Conservation (phyloP, 2,113 vertebrate species). For the Neotragus pygmaeus region DNA sequence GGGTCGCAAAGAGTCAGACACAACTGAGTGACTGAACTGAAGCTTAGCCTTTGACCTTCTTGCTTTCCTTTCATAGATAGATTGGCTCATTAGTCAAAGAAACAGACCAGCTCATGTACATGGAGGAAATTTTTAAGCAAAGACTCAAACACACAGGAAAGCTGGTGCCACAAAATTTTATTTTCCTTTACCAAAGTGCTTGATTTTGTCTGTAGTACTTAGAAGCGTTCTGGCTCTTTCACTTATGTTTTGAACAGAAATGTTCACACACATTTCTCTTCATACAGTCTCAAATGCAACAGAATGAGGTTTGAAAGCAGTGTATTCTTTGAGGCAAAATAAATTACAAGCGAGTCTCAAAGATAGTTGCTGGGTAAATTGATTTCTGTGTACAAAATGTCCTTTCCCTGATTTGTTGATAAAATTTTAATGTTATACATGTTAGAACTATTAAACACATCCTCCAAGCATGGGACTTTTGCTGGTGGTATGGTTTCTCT, state of each 20-base stretch:
- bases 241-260: slow-evolving; percentile 43
- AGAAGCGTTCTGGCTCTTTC: slow-evolving; percentile 41
- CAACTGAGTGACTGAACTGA: too few relatives aligned
- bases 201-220: slow-evolving; percentile 20
- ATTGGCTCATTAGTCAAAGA: not conserved
- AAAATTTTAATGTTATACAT: slow-evolving; percentile 78
- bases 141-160: not conserved
- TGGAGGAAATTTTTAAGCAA: not conserved
- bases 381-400: slow-evolving; percentile 76
- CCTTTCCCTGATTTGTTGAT: slow-evolving; percentile 73
- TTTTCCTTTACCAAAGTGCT: slow-evolving; percentile 28
- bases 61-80: not conserved
- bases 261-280: slow-evolving; percentile 35
- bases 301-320: slow-evolving; percentile 72
- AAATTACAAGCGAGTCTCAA: slow-evolving; percentile 70
- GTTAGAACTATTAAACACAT: slow-evolving; percentile 76
- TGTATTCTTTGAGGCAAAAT: slow-evolving; percentile 76
- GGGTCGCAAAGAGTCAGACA: too few relatives aligned
- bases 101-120: not conserved
- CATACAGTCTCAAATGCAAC: slow-evolving; percentile 45
- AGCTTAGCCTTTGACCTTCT: not conserved
- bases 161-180: not conserved
- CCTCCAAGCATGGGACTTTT: slow-evolving; percentile 30
- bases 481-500: slow-evolving; percentile 18
- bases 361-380: slow-evolving; percentile 77